Evolutionary conservation across 2,888 invertebrate species (phyloP), one percentile per base, ranked within the genome.

Genomic region (Anoncus sp.): DNA sequence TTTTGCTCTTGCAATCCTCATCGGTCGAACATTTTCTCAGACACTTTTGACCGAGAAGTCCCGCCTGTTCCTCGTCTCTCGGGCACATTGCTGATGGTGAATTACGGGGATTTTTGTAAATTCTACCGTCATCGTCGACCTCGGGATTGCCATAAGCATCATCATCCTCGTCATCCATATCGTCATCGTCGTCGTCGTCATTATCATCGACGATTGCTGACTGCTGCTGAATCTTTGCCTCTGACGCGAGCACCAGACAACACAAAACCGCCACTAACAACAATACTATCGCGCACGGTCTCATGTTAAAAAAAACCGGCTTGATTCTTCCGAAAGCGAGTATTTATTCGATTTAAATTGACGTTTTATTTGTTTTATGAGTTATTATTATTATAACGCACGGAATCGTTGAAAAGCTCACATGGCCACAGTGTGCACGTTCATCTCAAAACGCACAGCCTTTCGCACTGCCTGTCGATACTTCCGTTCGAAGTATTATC

Each of bases 1-100:
- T 97, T 92, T 97, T 97, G 89, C 98, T 98, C 92, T 98, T 98
- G 92, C 99, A 99, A 91, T 99, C 98, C 89, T 97, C 97, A 88
- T 99, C 98, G 0, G 96, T 96, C 0, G 96, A 97, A 90, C 99
- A 99, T 90, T 98, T 98, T 80, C 98, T 94, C 78, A 98, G 93
- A 91, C 98, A 98, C 88, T 96, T 96, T 88, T 98, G 97, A 1
- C 95, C 96, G 90, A 97, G 92, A 70, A 96, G 91, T 0, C 95
- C 95, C 38, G 97, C 97, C 89, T 97, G 96, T 84, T 96, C 96
- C 87, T 97, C 97, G 88, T 97, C 97, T 40, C 97, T 91, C 0
- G 97, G 97, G 85, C 97, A 97, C 86, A 95, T 94, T 0, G 95
- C 96, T 9, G 97, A 97, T 5, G 97, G 97, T 0, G 96, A 97